A percentile compares a stretch with the other conserved stretches of the same genome.
phyloP scores from a whole-genome alignment of 2,113 vertebrate genomes.

The Bos javanicus region DNA sequence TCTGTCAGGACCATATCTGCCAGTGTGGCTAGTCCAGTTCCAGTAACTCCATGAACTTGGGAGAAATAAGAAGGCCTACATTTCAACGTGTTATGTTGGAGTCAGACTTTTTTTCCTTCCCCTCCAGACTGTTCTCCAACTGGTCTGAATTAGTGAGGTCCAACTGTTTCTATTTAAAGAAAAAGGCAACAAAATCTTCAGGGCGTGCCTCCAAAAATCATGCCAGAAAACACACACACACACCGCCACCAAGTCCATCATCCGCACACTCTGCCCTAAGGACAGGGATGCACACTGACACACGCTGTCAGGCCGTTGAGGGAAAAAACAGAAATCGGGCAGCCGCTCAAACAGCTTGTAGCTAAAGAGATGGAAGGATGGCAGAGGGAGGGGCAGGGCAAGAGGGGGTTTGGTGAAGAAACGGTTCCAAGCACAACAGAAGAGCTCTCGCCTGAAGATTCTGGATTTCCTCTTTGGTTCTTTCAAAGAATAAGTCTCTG shows the following conservation, averaged over 20 bases:
- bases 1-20: not conserved
- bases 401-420: slow-evolving; percentile 66
- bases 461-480: slow-evolving; percentile 87
- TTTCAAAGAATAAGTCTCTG: slow-evolving; percentile 87
- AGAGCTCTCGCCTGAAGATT: slow-evolving; percentile 83
- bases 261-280: slow-evolving; percentile 5
- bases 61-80: not conserved
- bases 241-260: not conserved
- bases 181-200: slow-evolving; percentile 61
- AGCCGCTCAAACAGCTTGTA: slow-evolving; percentile 12
- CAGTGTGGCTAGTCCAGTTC: not conserved
- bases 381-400: slow-evolving; percentile 42
- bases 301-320: slow-evolving; percentile 7
- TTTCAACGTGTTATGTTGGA: not conserved
- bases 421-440: slow-evolving; percentile 83
- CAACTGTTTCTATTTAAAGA: slow-evolving; percentile 72
- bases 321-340: slow-evolving; percentile 35
- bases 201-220: slow-evolving; percentile 60
- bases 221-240: slow-evolving; percentile 35
- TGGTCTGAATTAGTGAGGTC: slow-evolving; percentile 70
- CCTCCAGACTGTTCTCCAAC: slow-evolving; percentile 64
- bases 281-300: slow-evolving; percentile 26
- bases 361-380: slow-evolving; percentile 17
- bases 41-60: not conserved
- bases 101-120: slow-evolving; percentile 36